phyloP scores from a whole-genome alignment of 2,113 vertebrate species.

The Leiothrix lutea region DNA sequence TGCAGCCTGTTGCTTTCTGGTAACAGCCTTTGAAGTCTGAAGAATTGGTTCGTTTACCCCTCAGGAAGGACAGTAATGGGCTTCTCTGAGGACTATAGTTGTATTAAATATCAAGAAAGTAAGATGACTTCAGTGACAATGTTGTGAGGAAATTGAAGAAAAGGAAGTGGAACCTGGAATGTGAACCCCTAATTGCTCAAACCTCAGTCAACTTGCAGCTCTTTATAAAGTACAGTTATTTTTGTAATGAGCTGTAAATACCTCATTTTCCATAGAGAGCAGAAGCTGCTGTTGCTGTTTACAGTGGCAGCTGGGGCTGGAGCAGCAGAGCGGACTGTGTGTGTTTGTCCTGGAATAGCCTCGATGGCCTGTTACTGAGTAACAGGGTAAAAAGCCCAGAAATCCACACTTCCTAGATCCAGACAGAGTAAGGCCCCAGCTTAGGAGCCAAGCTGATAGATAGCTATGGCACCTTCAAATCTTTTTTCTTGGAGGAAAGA shows the following conservation, averaged over 20 bases:
- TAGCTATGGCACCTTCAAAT: neutral
- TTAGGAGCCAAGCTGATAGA: neutral
- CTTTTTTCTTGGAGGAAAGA: neutral
- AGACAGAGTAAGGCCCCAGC: neutral
- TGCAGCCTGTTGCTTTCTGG: neutral
- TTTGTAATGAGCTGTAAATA: neutral
- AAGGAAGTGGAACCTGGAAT: neutral
- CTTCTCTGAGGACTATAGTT: neutral
- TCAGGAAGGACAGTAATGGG: neutral
- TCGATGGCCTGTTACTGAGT: rapidly evolving
- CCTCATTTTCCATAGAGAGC: neutral
- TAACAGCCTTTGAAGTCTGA: neutral
- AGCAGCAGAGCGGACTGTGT: neutral
- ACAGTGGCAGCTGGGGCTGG: neutral
- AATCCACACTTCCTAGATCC: neutral
- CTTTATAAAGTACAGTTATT: neutral
- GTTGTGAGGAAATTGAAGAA: neutral
- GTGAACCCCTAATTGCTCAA: neutral
- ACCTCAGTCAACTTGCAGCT: neutral
- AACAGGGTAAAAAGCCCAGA: neutral
- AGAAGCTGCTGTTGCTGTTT: neutral
- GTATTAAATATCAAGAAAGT: neutral
- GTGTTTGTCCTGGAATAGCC: neutral
- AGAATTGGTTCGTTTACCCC: neutral
- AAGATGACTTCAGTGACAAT: neutral